phyloP scores from a whole-genome alignment of 1,140 invertebrate genomes.

The Augochlora pura region DNA sequence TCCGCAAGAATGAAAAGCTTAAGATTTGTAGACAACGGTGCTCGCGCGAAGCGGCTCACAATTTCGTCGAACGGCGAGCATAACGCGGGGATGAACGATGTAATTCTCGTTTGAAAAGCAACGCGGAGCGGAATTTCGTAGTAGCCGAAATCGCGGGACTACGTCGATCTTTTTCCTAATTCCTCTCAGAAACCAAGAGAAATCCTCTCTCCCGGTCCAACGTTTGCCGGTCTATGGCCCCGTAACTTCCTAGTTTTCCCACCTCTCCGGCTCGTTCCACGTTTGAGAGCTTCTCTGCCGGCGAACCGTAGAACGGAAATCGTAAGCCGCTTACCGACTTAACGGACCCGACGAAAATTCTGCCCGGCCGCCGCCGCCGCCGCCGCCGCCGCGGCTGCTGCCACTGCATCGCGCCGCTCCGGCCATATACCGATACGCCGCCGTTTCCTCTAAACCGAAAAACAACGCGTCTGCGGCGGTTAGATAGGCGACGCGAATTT shows the following conservation, averaged over 20 bases:
- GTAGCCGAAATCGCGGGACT: not conserved
- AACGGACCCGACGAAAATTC: conserved; percentile 75
- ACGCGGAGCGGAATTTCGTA: not conserved
- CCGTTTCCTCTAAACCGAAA: not conserved
- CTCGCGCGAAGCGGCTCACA: no score
- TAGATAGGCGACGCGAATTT: conserved; percentile 11
- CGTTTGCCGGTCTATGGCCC: not conserved
- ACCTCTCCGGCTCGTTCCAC: not conserved
- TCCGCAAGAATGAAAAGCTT: no score
- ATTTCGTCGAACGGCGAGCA: no score
- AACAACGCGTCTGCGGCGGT: not conserved
- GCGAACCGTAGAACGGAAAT: conserved; percentile 66
- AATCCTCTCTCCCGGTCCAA: conserved; percentile 40
- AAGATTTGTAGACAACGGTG: no score
- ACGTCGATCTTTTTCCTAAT: conserved; percentile 48
- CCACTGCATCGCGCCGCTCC: conserved; percentile 42
- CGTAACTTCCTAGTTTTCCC: not conserved
- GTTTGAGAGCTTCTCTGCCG: not conserved
- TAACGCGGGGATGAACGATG: no score
- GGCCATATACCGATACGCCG: not conserved
- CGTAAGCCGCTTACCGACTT: conserved; percentile 77
- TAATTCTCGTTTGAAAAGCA: conserved; percentile 21
- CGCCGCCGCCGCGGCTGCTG: conserved; percentile 23
- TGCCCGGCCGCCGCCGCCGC: conserved; percentile 44
- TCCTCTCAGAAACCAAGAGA: conserved; percentile 30